Evolutionary conservation across 2,113 vertebrate genomes (phyloP).

Genomic region (Lasiurus cinereus): DNA sequence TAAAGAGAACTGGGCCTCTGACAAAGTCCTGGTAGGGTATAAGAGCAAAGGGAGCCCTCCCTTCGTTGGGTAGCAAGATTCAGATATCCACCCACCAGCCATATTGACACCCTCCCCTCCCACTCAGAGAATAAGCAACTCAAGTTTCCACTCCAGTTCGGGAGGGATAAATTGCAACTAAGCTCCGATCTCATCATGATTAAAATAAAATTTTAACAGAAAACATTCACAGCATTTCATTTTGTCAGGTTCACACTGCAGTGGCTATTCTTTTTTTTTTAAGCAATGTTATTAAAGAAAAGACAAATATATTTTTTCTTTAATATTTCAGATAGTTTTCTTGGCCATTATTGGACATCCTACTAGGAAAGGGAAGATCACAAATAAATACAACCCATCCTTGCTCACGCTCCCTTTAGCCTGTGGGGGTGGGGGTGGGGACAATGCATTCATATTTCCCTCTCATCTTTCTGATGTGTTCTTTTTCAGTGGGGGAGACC

Average conservation of each 20-base stretch:
- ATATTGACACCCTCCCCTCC: background rate
- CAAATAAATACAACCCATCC: background rate
- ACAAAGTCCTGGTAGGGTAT: background rate
- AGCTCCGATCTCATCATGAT: background rate
- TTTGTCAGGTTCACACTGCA: background rate
- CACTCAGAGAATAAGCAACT: background rate
- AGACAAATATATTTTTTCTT: background rate
- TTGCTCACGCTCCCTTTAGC: background rate
- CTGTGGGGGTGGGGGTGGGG: background rate
- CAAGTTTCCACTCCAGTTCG: background rate
- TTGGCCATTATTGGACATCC: background rate
- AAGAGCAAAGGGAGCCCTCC: background rate
- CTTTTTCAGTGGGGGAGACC: background rate
- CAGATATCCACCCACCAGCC: background rate
- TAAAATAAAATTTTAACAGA: slow-evolving; percentile 47
- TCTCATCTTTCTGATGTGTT: background rate
- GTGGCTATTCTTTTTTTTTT: background rate
- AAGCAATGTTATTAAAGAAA: background rate
- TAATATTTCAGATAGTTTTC: background rate
- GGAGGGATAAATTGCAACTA: background rate
- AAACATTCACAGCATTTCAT: slow-evolving; percentile 15
- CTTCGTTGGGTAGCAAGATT: background rate
- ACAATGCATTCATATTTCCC: background rate
- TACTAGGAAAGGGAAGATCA: background rate
- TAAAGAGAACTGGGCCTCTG: background rate